A percentile compares a stretch with the other conserved stretches of the same genome.
Conservation (phyloP, 1,140 invertebrate species). For the Brachionus paranguensis region DNA sequence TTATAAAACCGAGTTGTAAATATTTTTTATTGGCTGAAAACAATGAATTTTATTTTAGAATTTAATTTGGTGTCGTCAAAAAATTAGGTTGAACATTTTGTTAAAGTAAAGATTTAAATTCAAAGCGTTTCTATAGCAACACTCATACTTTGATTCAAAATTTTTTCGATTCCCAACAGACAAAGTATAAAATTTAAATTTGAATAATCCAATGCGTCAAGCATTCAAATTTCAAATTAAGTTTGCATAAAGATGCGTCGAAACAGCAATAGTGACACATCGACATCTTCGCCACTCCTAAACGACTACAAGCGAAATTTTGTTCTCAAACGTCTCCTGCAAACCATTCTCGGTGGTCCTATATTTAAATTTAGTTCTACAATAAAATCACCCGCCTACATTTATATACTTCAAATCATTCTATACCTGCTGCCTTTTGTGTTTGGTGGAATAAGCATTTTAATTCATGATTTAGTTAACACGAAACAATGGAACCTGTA, state of each 20-base stretch:
- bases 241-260: not conserved
- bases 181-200: not conserved
- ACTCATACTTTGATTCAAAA: not conserved
- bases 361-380: constrained; percentile 46
- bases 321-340: constrained; percentile 52
- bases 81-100: not conserved
- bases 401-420: constrained; percentile 49
- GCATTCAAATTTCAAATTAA: not conserved
- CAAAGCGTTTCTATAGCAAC: not conserved
- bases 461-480: constrained; percentile 46
- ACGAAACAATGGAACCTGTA: constrained; percentile 41
- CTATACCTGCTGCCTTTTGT: constrained; percentile 49
- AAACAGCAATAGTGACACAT: not conserved
- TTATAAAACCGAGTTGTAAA: too few relatives aligned
- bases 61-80: not conserved
- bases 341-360: constrained; percentile 55
- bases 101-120: not conserved
- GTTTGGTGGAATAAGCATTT: constrained; percentile 48
- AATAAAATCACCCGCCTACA: constrained; percentile 50
- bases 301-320: constrained; percentile 57
- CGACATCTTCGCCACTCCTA: constrained; percentile 47
- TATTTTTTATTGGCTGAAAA: too few relatives aligned
- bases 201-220: not conserved
- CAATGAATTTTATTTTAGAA: not conserved
- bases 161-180: not conserved